These are phyloP conservation scores for Megalops atlanticus DNA, from an alignment of 2,113 vertebrate species.

Conservation along the genomic window DNA sequence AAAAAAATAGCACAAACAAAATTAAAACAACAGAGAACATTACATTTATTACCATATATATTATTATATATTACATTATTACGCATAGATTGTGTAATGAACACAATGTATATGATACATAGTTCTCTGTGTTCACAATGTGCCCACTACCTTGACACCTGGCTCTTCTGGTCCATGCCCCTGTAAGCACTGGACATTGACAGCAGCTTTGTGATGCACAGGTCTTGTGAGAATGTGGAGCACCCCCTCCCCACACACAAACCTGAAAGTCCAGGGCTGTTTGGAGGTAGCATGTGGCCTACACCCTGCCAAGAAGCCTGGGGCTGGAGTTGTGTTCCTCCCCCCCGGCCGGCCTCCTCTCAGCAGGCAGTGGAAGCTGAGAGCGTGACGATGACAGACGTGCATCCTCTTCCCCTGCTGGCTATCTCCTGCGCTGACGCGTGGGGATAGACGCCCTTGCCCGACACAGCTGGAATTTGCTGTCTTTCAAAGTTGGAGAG, in stretches of 20 bases:
- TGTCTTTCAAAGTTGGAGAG: neutral
- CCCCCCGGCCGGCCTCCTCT: neutral
- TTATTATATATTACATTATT: too few relatives aligned
- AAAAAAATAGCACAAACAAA: too few relatives aligned
- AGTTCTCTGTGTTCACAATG: neutral
- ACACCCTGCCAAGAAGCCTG: neutral
- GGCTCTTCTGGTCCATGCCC: too few relatives aligned
- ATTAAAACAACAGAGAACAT: too few relatives aligned
- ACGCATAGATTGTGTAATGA: too few relatives aligned
- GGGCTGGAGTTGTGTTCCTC: neutral
- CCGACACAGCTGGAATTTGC: slow-evolving; percentile 42
- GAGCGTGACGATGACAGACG: slow-evolving; percentile 39
- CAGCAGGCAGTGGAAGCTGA: neutral
- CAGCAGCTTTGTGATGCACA: neutral
- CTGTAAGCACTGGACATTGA: neutral
- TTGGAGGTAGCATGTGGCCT: neutral
- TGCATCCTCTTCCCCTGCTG: slow-evolving; percentile 53
- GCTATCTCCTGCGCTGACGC: slow-evolving; percentile 48
- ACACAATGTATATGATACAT: too few relatives aligned
- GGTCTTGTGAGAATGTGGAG: neutral
- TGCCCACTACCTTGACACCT: neutral
- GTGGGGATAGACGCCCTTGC: slow-evolving; percentile 47
- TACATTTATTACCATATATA: too few relatives aligned
- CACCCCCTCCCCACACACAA: neutral
- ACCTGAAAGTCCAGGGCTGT: slow-evolving; percentile 5